phyloP scores from a whole-genome alignment of 2,888 invertebrate genomes.

The Ditylenchus weischeri region DNA sequence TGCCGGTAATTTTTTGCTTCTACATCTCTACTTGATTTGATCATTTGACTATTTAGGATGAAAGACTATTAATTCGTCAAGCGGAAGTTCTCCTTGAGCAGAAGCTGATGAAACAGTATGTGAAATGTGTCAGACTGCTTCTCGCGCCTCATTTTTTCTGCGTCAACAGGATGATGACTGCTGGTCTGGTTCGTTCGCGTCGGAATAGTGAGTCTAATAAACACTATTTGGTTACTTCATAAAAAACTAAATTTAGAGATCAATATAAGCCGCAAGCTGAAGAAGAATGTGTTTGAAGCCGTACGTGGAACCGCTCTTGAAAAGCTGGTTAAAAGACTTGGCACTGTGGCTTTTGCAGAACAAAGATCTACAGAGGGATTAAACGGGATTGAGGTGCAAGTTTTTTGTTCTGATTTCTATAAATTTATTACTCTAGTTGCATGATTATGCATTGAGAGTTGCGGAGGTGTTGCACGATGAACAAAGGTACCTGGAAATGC shows the following conservation, averaged over 20 bases:
- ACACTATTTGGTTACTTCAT: background rate
- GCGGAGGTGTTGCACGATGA: conserved; percentile 42
- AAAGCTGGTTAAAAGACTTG: conserved; percentile 38
- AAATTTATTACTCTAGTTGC: conserved; percentile 31
- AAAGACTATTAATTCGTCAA: conserved; percentile 50
- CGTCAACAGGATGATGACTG: conserved; percentile 16
- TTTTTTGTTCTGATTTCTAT: background rate
- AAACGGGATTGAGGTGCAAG: conserved; percentile 19
- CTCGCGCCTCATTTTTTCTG: conserved; percentile 54
- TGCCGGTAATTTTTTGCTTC: conserved; percentile 39
- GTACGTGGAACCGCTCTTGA: conserved; percentile 30
- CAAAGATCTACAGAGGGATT: conserved; percentile 22
- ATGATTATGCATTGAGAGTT: conserved; percentile 53
- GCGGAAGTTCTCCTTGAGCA: conserved; percentile 50
- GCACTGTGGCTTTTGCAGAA: conserved; percentile 32
- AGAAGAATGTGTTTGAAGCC: conserved; percentile 37
- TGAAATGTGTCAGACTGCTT: conserved; percentile 45
- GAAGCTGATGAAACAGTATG: conserved; percentile 42
- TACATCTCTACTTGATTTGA: background rate
- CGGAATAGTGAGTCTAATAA: conserved; percentile 3
- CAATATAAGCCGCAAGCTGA: conserved; percentile 36
- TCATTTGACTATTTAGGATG: conserved; percentile 38
- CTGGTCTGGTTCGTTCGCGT: conserved; percentile 3
- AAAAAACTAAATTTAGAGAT: conserved; percentile 13
- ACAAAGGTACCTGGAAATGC: conserved; percentile 38